Evolutionary conservation across 2,113 vertebrate species (phyloP).

Genomic region (Sapajus apella): DNA sequence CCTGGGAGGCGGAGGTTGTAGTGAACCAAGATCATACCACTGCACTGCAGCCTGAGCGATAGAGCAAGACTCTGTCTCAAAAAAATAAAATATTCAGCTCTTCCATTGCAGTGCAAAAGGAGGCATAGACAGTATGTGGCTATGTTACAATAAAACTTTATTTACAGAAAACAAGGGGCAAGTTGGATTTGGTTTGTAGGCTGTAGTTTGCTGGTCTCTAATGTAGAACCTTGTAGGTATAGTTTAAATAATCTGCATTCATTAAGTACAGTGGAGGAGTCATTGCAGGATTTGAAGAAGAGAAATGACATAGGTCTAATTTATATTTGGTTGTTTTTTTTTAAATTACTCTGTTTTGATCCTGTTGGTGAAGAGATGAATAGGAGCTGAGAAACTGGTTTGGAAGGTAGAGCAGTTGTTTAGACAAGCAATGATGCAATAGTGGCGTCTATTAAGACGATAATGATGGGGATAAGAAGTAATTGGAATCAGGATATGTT

Average conservation of each 20-base stretch:
- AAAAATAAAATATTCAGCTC: neutral
- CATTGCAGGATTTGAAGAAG: neutral
- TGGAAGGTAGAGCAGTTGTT: neutral
- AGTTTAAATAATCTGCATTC: neutral
- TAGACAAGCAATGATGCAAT: neutral
- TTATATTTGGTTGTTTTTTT: neutral
- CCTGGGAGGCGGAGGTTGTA: too few species aligned
- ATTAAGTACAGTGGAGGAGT: neutral
- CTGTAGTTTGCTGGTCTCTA: neutral
- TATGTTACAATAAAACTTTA: neutral
- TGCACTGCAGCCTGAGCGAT: too few species aligned
- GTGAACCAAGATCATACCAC: too few species aligned
- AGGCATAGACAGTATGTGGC: neutral
- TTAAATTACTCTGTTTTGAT: neutral
- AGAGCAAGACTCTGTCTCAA: too few species aligned
- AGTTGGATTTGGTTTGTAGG: neutral
- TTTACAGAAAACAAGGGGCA: neutral
- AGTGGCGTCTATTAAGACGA: neutral
- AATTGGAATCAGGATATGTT: neutral
- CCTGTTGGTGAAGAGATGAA: neutral
- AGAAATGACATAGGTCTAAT: neutral
- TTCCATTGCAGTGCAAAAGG: neutral
- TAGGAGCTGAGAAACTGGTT: neutral
- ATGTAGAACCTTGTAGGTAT: neutral
- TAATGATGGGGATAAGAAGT: neutral